Percentiles rank a stretch among this genome's conserved stretches.
Evolutionary conservation across 92 coral and sea anemone species (phyloP).

Genomic region (Epizoanthus rinbou): DNA sequence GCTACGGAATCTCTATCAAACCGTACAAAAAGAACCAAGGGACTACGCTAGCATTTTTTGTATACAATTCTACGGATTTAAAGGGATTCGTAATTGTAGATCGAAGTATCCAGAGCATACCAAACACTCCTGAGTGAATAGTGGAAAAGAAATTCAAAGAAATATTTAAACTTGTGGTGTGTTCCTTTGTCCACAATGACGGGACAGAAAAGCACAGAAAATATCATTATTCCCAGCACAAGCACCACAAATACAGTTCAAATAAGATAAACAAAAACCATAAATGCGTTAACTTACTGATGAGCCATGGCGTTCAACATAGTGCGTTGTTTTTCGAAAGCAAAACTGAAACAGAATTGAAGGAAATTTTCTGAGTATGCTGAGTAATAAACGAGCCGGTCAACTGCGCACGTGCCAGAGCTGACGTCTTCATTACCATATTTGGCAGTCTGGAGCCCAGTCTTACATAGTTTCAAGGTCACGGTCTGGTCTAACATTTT

Average conservation of each 20-base stretch:
- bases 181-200: constrained; percentile 41
- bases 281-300: constrained; percentile 48
- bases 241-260: background rate
- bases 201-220: constrained; percentile 5
- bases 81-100: background rate
- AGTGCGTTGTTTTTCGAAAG: background rate
- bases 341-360: constrained; percentile 34
- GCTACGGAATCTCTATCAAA: background rate
- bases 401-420: constrained; percentile 98
- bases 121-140: background rate
- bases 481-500: no score
- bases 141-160: constrained; percentile 10
- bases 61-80: no score
- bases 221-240: background rate
- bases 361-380: constrained; percentile 61
- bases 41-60: no score
- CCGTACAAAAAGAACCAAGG: background rate
- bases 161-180: constrained; percentile 3
- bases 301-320: constrained; percentile 41
- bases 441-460: constrained; percentile 31
- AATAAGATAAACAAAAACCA: background rate
- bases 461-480: no score
- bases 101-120: background rate
- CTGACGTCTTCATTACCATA: constrained; percentile 81
- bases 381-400: constrained; percentile 84